These are phyloP conservation scores for Xenopus petersii DNA, from an alignment of 2,797 vertebrate species.

Conservation along the genomic window DNA sequence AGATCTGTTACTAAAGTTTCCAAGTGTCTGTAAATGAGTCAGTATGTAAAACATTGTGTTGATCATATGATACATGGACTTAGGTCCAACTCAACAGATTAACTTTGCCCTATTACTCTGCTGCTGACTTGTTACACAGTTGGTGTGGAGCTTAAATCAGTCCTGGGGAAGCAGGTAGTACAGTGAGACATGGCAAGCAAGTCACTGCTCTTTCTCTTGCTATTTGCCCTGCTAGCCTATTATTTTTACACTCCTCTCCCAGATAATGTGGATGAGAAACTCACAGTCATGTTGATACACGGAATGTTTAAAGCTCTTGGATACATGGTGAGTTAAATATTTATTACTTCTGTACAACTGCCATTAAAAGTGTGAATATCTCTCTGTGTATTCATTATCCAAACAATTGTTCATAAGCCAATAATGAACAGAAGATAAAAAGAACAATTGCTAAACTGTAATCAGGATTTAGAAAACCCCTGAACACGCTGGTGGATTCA, in stretches of 20 bases:
- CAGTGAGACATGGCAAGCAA: conserved; percentile 34
- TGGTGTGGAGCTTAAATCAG: rapidly evolving
- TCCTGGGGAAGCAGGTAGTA: conserved; percentile 1
- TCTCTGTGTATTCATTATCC: too few relatives aligned
- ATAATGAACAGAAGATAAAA: too few relatives aligned
- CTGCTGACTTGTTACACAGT: conserved; percentile 25
- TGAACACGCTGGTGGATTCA: too few relatives aligned
- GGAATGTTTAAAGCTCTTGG: rapidly evolving
- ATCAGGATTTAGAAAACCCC: conserved; percentile 27
- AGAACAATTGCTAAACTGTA: neutral
- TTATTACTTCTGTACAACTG: neutral
- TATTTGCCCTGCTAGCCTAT: conserved; percentile 24
- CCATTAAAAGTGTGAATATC: too few relatives aligned
- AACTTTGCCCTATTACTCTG: conserved; percentile 51
- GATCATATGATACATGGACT: conserved; percentile 33
- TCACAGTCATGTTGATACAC: neutral
- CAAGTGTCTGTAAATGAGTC: conserved; percentile 1
- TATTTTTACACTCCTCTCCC: conserved; percentile 47
- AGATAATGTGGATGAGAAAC: conserved; percentile 43
- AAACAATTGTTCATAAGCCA: too few relatives aligned
- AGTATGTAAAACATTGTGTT: neutral
- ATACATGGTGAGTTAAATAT: conserved; percentile 53
- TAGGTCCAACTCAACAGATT: conserved; percentile 45
- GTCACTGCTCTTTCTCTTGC: conserved; percentile 18
- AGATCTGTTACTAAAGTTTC: neutral